Evolutionary conservation across 2,888 invertebrate species (phyloP), one percentile per base, ranked within the genome.

Genomic region (Stenchaetothrips biformis): DNA sequence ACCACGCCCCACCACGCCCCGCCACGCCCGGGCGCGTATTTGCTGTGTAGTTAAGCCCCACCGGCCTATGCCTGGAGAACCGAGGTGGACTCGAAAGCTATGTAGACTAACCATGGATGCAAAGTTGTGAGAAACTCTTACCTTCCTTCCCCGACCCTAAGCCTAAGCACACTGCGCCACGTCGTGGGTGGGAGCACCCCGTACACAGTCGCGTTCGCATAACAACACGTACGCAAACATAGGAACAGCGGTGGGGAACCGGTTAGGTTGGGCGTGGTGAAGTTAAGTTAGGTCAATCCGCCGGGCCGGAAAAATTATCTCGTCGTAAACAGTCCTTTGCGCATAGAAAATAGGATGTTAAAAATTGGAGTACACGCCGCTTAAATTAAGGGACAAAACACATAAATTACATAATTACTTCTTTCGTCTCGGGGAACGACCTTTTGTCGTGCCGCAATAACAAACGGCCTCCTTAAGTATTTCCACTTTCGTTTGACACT

Each of bases 51-150:
- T 74, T 74, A 74, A 74, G 67, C 67, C 67, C 67, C 37, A 37
- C 37, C 4, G 67, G 21, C n/a, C 67, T 9, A 11, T 21, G 25
- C n/a, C 67, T 21, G 53, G 13, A 21, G 67, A 8, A 11, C 21
- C 67, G 21, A 59, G 67, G 67, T 74, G 67, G 67, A 74, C 67
- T 25, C 67, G 67, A 74, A 74, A 74, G 67, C 67, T 74, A 25
- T 25, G 67, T 74, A 74, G 67, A 74, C 67, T 25, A 21, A 74
- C 67, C 67, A 74, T 74, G 67, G 67, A 74, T 74, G 67, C 67
- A 74, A 74, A 74, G 67, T 74, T 74, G 67, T 74, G 67, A 74
- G 67, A 25, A 74, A 74, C 67, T 74, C 67, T 74, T 74, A 74
- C 67, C 67, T 74, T 74, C 67, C 67, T 74, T 74, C 67, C 21